Percentiles rank a stretch among this genome's conserved stretches.
Evolutionary conservation across 2,113 vertebrate species (phyloP).

Genomic region (Paratilapia polleni): DNA sequence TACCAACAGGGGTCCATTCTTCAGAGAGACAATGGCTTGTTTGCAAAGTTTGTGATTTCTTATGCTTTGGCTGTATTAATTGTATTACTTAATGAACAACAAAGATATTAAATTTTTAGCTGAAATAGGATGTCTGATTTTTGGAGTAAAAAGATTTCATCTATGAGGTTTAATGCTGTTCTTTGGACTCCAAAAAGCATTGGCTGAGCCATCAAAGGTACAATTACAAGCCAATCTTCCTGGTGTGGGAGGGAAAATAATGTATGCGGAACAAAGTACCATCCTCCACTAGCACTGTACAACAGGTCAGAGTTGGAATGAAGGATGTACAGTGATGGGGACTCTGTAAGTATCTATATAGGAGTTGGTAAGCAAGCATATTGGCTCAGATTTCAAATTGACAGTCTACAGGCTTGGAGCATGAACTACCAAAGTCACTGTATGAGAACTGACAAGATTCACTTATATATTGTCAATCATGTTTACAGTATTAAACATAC

Average conservation of each 20-base stretch:
- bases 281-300: constrained; percentile 34
- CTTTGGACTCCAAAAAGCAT: constrained; percentile 51
- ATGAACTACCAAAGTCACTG: constrained; percentile 44
- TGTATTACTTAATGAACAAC: background rate
- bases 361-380: background rate
- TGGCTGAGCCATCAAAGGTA: constrained; percentile 48
- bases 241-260: constrained; percentile 59
- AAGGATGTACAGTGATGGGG: constrained; percentile 27
- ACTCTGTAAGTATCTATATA: constrained; percentile 13
- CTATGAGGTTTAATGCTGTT: constrained; percentile 32
- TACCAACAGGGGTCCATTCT: background rate
- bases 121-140: background rate
- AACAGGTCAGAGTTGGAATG: constrained; percentile 36
- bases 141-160: background rate
- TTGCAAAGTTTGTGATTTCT: background rate
- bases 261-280: constrained; percentile 44
- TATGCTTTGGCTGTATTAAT: background rate
- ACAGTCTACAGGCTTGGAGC: constrained; percentile 18
- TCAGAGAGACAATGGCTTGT: background rate
- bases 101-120: background rate
- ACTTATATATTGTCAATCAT: constrained; percentile 42
- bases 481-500: background rate
- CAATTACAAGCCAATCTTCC: constrained; percentile 68
- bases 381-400: constrained; percentile 51
- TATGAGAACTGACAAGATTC: constrained; percentile 30